Conservation (phyloP, 2,888 invertebrate genomes). For the Drosophila demipolita region DNA sequence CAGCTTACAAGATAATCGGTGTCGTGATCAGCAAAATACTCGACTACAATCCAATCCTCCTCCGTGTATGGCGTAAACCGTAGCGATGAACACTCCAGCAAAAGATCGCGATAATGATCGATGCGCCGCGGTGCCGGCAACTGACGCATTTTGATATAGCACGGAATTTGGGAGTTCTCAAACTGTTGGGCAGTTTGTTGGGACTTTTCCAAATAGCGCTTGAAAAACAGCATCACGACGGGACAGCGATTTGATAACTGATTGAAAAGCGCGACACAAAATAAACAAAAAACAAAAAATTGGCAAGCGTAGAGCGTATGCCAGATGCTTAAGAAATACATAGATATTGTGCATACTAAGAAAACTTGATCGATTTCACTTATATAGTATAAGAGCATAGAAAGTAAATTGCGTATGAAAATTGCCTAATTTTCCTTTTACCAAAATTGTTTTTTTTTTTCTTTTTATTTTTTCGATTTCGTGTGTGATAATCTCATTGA, state of each 20-base stretch:
- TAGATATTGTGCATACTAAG: slow-evolving; percentile 11
- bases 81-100: slow-evolving; percentile 63
- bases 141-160: slow-evolving; percentile 80
- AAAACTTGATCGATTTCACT: slow-evolving; percentile 37
- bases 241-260: slow-evolving; percentile 41
- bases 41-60: slow-evolving; percentile 82
- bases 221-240: slow-evolving; percentile 76
- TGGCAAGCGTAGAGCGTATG: slow-evolving; percentile 39
- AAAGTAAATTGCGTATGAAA: slow-evolving; percentile 1
- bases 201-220: slow-evolving; percentile 80
- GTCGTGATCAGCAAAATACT: slow-evolving; percentile 83
- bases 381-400: neutral
- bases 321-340: slow-evolving; percentile 19
- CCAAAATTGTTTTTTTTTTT: slow-evolving; percentile 31
- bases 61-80: slow-evolving; percentile 67
- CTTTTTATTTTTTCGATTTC: neutral
- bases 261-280: slow-evolving; percentile 13
- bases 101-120: slow-evolving; percentile 72
- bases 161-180: slow-evolving; percentile 73
- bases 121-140: slow-evolving; percentile 63
- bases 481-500: slow-evolving; percentile 14
- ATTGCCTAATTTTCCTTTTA: slow-evolving; percentile 57
- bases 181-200: slow-evolving; percentile 76
- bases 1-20: slow-evolving; percentile 83
- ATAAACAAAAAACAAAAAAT: slow-evolving; percentile 18